These are phyloP conservation scores for Drosophila melanosoma DNA, from an alignment of 2,888 invertebrate genomes.

Conservation along the genomic window DNA sequence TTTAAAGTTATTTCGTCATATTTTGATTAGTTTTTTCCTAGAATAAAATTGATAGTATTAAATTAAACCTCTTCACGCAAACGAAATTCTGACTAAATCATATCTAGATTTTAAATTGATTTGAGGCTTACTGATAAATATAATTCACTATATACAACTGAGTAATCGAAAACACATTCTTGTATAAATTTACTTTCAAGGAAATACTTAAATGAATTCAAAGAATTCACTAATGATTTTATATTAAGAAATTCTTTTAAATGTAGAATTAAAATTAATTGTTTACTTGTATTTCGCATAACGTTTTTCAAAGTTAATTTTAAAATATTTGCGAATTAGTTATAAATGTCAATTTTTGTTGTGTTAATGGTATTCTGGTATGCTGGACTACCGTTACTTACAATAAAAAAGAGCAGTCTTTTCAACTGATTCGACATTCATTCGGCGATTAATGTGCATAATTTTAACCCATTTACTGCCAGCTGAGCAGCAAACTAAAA, in stretches of 20 bases:
- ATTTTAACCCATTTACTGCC: conserved; percentile 83
- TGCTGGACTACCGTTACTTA: conserved; percentile 80
- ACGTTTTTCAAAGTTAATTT: not conserved
- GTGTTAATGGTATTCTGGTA: not conserved
- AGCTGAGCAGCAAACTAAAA: conserved; percentile 75
- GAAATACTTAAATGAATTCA: not conserved
- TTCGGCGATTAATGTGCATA: conserved; percentile 85
- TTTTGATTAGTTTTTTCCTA: not conserved
- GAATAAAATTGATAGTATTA: not conserved
- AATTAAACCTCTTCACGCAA: not conserved
- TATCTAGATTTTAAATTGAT: not conserved
- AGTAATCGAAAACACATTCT: not conserved
- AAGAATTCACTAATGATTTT: not conserved
- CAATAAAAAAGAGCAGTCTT: conserved; percentile 85
- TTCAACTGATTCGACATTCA: conserved; percentile 85
- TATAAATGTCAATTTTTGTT: not conserved
- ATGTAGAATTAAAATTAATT: not conserved
- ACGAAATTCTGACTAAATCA: not conserved
- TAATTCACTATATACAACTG: not conserved
- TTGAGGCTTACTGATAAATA: not conserved
- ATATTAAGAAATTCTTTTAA: not conserved
- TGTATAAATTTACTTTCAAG: not conserved
- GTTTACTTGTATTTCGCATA: not conserved
- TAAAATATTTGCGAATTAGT: not conserved
- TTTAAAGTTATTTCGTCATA: not conserved